Conservation (phyloP, 2,797 vertebrate genomes). For the Leptatherina wallacei region DNA sequence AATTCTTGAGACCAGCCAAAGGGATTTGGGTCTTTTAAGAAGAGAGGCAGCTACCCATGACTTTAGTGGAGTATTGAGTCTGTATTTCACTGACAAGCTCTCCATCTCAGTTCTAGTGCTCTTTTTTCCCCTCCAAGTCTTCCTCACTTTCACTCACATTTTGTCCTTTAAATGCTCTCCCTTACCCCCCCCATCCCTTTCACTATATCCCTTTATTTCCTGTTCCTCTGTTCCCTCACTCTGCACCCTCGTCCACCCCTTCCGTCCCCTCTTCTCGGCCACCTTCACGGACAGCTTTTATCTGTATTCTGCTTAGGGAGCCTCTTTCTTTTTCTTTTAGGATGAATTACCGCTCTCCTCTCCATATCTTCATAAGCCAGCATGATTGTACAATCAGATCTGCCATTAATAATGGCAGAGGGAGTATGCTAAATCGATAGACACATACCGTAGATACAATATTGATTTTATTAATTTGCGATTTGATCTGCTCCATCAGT, state of each 20-base stretch:
- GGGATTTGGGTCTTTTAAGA: conserved; percentile 70
- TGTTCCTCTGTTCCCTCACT: conserved; percentile 14
- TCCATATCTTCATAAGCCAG: conserved; percentile 47
- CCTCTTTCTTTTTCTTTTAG: conserved; percentile 21
- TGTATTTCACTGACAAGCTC: conserved; percentile 57
- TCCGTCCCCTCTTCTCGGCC: conserved; percentile 1
- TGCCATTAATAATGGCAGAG: conserved; percentile 43
- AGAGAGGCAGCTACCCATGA: conserved; percentile 69
- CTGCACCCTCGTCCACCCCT: conserved; percentile 1
- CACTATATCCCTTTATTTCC: conserved; percentile 34
- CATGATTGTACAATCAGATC: conserved; percentile 49
- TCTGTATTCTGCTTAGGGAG: conserved; percentile 44
- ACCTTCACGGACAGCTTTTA: conserved; percentile 42
- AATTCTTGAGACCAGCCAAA: conserved; percentile 53
- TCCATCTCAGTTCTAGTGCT: conserved; percentile 38
- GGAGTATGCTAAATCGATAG: conserved; percentile 64
- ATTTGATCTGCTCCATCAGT: conserved; percentile 70
- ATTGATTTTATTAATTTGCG: conserved; percentile 76
- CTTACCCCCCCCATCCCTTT: not conserved
- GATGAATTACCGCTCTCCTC: conserved; percentile 52
- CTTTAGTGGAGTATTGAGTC: conserved; percentile 56
- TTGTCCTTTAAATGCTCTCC: conserved; percentile 55
- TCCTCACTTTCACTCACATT: conserved; percentile 57
- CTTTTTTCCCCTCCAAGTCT: conserved; percentile 26
- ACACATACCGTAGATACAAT: conserved; percentile 56